Conservation (phyloP, 2,888 invertebrate species). For the Parapristionchus giblindavisi region DNA sequence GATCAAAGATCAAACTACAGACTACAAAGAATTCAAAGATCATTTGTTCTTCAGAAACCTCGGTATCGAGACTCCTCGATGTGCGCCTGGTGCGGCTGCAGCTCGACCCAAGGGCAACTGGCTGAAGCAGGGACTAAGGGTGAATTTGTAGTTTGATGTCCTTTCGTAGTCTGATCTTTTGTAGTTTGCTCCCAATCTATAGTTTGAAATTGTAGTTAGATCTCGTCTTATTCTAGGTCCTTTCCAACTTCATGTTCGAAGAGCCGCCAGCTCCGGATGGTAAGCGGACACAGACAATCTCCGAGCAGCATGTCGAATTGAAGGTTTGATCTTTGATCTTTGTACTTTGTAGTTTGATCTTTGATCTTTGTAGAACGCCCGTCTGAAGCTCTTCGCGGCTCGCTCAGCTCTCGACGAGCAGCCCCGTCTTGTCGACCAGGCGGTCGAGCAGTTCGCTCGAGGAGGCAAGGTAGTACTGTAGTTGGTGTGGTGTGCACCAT, state of each 20-base stretch:
- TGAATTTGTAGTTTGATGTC: not conserved
- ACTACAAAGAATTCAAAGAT: too few species aligned
- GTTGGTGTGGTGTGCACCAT: not conserved
- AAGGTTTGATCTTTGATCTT: conserved; percentile 22
- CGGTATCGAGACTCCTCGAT: conserved; percentile 29
- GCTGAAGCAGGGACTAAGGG: conserved; percentile 12
- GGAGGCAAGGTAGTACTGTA: not conserved
- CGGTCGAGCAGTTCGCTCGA: conserved; percentile 26
- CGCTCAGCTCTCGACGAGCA: conserved; percentile 55
- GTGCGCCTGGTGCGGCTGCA: not conserved
- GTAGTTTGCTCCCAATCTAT: not conserved
- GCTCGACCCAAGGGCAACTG: conserved; percentile 9
- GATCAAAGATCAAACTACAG: too few species aligned
- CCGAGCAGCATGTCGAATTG: conserved; percentile 34
- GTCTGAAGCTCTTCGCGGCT: conserved; percentile 57
- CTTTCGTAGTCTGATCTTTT: not conserved
- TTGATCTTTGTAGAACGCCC: conserved; percentile 42
- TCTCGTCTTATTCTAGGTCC: not conserved
- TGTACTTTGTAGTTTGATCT: not conserved
- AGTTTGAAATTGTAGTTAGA: conserved; percentile 6
- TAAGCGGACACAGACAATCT: conserved; percentile 20
- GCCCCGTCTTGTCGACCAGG: conserved; percentile 46
- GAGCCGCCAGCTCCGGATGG: conserved; percentile 22
- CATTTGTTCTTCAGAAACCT: not conserved
- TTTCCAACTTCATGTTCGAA: conserved; percentile 32